Conservation (phyloP, 2,888 invertebrate species). For the Eubasilissa splendida region DNA sequence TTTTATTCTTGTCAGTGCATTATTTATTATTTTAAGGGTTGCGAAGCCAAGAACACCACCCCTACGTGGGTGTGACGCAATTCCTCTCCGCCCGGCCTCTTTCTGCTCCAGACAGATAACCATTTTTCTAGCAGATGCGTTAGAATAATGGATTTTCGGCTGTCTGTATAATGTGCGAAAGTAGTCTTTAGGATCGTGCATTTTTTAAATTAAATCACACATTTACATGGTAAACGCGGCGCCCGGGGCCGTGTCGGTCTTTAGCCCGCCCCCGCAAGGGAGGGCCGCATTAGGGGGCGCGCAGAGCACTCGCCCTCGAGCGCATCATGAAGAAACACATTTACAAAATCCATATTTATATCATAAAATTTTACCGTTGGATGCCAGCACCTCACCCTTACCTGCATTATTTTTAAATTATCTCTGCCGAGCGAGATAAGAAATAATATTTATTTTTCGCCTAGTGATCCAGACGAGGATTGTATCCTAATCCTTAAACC, state of each 20-base stretch:
- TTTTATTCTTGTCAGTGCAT: too few species aligned
- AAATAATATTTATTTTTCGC: too few species aligned
- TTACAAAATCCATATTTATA: too few species aligned
- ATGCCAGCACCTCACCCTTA: too few species aligned
- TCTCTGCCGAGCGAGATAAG: too few species aligned
- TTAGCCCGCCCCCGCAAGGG: background rate
- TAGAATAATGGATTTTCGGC: conserved; percentile 51
- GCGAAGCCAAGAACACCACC: background rate
- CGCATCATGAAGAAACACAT: too few species aligned
- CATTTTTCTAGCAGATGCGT: conserved; percentile 55
- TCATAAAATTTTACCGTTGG: too few species aligned
- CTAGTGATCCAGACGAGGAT: too few species aligned
- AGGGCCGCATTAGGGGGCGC: background rate
- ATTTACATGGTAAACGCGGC: conserved; percentile 52
- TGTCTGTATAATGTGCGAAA: conserved; percentile 43
- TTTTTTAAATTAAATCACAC: conserved; percentile 53
- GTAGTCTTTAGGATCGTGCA: conserved; percentile 51
- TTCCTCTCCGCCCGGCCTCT: conserved; percentile 14
- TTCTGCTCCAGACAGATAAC: conserved; percentile 43
- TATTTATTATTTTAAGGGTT: background rate
- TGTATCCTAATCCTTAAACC: too few species aligned
- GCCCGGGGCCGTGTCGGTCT: conserved; percentile 26
- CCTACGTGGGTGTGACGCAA: background rate
- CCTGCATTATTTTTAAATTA: too few species aligned
- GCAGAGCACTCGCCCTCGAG: too few species aligned